Evolutionary conservation across 2,113 vertebrate genomes (phyloP).

Genomic region (Motacilla tschutschensis): DNA sequence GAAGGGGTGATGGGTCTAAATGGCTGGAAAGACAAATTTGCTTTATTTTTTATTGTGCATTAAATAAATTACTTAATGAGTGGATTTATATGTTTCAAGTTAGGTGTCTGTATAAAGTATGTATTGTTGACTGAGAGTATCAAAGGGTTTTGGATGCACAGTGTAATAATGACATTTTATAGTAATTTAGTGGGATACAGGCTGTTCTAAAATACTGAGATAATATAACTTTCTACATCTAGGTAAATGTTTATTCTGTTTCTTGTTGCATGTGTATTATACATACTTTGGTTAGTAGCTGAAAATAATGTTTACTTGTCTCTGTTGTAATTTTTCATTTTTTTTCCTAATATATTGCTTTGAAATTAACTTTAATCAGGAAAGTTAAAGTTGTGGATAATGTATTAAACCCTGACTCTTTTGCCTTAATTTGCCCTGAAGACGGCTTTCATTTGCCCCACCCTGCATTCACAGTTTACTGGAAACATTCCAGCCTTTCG

Average conservation of each 20-base stretch:
- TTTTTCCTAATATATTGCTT: background rate
- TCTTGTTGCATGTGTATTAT: background rate
- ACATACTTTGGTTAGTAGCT: background rate
- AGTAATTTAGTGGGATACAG: background rate
- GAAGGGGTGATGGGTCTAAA: background rate
- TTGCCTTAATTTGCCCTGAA: slow-evolving; percentile 4
- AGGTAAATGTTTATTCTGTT: background rate
- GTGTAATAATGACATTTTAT: background rate
- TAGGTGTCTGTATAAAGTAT: background rate
- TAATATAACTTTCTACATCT: background rate
- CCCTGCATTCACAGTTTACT: slow-evolving; percentile 9
- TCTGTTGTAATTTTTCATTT: background rate
- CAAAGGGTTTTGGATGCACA: background rate
- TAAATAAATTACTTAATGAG: background rate
- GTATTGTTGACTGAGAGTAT: background rate
- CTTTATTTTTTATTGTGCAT: background rate
- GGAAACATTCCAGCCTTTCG: slow-evolving; percentile 30
- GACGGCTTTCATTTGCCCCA: background rate
- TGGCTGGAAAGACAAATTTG: background rate
- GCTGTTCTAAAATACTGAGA: background rate
- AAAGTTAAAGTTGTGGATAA: background rate
- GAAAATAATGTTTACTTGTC: background rate
- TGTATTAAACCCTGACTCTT: background rate
- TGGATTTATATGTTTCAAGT: background rate
- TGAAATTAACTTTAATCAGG: background rate